Conservation (phyloP, 1,140 invertebrate species). For the Nixonia krombeini region DNA sequence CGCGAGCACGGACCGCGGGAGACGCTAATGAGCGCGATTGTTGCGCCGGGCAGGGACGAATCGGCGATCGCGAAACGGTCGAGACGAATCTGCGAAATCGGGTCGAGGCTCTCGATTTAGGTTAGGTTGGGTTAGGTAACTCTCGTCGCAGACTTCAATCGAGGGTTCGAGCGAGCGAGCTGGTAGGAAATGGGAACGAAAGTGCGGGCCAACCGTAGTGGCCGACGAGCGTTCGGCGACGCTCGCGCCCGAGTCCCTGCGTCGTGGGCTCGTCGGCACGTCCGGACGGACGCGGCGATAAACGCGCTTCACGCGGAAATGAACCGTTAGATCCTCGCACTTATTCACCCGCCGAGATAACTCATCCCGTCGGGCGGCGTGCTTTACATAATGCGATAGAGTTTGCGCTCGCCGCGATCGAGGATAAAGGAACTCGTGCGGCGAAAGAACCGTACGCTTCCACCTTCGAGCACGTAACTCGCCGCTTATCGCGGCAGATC, state of each 20-base stretch:
- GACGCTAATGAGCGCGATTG: conserved; percentile 47
- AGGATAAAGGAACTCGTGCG: conserved; percentile 47
- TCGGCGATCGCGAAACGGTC: too few species aligned
- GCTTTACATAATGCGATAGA: conserved; percentile 56
- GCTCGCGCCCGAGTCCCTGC: too few species aligned
- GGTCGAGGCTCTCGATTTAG: too few species aligned
- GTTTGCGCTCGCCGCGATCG: conserved; percentile 50
- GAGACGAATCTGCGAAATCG: too few species aligned
- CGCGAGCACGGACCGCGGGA: conserved; percentile 45
- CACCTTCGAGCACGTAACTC: conserved; percentile 39
- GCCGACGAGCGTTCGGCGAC: too few species aligned
- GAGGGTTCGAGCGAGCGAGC: too few species aligned
- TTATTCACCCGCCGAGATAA: conserved; percentile 64
- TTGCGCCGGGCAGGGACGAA: too few species aligned
- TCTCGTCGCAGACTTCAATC: too few species aligned
- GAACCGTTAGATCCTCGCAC: conserved; percentile 72
- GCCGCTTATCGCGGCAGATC: conserved; percentile 30
- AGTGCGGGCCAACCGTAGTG: too few species aligned
- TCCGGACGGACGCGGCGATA: conserved; percentile 68
- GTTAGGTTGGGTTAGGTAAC: too few species aligned
- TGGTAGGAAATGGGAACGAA: too few species aligned
- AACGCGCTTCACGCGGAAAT: conserved; percentile 68
- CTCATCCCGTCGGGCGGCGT: conserved; percentile 50
- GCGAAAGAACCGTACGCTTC: conserved; percentile 50
- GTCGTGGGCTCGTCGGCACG: conserved; percentile 53